Base-by-base conservation (phyloP, 1,140 invertebrate species). In the Trachelipus rathkii region DNA sequence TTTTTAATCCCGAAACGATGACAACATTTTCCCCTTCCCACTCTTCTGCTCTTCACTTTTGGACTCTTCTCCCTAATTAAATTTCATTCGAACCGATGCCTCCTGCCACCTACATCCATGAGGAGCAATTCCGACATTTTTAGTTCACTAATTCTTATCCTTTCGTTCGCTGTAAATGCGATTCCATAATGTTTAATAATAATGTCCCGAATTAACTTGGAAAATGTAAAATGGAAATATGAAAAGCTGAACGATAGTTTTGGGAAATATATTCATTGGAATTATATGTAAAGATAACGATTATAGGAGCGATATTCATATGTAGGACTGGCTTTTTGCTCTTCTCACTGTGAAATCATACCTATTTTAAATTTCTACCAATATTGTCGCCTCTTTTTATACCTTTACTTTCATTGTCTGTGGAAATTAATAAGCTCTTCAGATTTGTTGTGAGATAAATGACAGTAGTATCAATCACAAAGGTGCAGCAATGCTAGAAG, bases 31-130 rank as follows among this genome's bases (percentile, higher is more conserved):
- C 50, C 11, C 19, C 19, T 60, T 60, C 19, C 50, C 50, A 15
- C 19, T 19, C 33, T 33, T 33, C 33, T 33, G 33, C 33, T 33
- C 33, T 6, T 33, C 33, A 33, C 33, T 33, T 33, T 33, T 33
- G 33, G 33, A 33, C 33, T 33, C 33, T 33, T 60, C 50, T 60
- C 50, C 50, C 50, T 60, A 60, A 60, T 60, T 60, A 60, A 60
- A 60, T 60, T 60, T 60, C 50, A 60, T 60, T 60, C 8, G 50
- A 60, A 60, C 50, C 11, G 19, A 60, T 60, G 50, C 11, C 50
- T 60, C 50, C 50, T 60, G 50, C 50, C 50, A 60, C 50, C 50
- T 60, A 60, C 50, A 60, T 60, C 50, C 50, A 60, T 60, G 50
- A 60, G 19, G 11, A 60, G 50, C 50, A 15, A 60, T 60, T 60